Evolutionary conservation across 1,140 invertebrate species (phyloP), one percentile per base, ranked within the genome.

Genomic region (Bombus waltoni): DNA sequence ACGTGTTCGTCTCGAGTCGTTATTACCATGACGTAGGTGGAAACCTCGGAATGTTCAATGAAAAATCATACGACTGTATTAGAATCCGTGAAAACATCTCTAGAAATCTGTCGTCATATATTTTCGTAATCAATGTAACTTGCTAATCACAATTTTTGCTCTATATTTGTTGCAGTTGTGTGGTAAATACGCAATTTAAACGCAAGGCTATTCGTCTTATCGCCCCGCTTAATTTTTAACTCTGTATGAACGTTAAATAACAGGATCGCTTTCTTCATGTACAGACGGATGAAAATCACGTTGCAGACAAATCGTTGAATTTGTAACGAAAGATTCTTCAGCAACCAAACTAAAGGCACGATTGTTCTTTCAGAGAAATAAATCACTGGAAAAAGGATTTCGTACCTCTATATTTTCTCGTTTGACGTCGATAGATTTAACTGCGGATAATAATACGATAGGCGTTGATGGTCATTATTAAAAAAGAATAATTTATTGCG

Each of bases 21-120:
- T n/a, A 66, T 86, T 73, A 47, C 3, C 15, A 66, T 71, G 73
- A 81, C 47, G 83, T 53, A 66, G 42, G 65, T 44, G 83, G 87
- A 78, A 85, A 85, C 73, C 79, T 80, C 72, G 68, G 44, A 40
- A 42, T 62, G 13, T 5, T 53, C n/a, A 83, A 32, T 40, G 38
- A 15, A 82, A 77, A 86, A 25, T 85, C 62, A 11, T 38, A 42
- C 32, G 11, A n/a, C 25, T 1, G 1, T 47, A 15, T 28, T 28
- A 10, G 38, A 9, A 9, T 15, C 35, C 0, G 3, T n/a, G 35
- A 25, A 25, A 42, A 59, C n/a, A 28, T n/a, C 18, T 40, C 38
- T 25, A 40, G 25, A 40, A 6, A 74, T 32, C 32, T 15, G 6
- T 32, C 32, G 15, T 6, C 65, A 2, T 18, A 66, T 66, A 66